Conservation (phyloP, 2,888 invertebrate species). For the Zaprionus lineosus region DNA sequence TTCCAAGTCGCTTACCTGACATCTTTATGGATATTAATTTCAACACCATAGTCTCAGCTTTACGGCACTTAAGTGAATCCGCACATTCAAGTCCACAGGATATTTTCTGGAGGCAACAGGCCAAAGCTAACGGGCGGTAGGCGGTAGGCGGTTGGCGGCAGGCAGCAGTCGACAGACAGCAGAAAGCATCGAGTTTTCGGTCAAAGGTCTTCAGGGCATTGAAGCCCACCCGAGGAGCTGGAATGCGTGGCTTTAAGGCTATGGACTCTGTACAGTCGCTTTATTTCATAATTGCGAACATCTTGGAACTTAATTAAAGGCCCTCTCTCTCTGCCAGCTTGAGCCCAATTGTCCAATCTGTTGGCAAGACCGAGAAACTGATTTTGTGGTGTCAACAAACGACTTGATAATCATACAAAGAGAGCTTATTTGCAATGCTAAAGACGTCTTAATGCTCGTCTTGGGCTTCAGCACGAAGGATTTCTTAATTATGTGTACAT, state of each 20-base stretch:
- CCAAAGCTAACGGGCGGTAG: conserved; percentile 2
- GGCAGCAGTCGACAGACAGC: too few species aligned
- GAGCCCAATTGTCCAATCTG: conserved; percentile 27
- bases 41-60: conserved; percentile 34
- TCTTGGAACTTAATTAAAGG: conserved; percentile 46
- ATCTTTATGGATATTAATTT: conserved; percentile 30
- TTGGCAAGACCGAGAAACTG: not conserved
- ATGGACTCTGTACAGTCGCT: conserved; percentile 25
- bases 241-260: conserved; percentile 26
- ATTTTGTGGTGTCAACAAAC: conserved; percentile 32
- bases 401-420: conserved; percentile 61
- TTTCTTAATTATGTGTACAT: conserved; percentile 68
- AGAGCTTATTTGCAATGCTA: conserved; percentile 60
- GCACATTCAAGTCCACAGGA: not conserved
- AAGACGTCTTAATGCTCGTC: conserved; percentile 46
- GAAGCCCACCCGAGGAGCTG: conserved; percentile 37
- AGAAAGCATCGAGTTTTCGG: too few species aligned
- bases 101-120: not conserved
- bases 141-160: not conserved
- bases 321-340: conserved; percentile 7
- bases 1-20: conserved; percentile 9
- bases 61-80: conserved; percentile 32
- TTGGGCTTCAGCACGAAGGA: conserved; percentile 34
- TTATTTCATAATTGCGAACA: conserved; percentile 61
- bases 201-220: conserved; percentile 21